Evolutionary conservation across 2,888 invertebrate species (phyloP), one percentile per base, ranked within the genome.

Genomic region (Cactoblastis cactorum): DNA sequence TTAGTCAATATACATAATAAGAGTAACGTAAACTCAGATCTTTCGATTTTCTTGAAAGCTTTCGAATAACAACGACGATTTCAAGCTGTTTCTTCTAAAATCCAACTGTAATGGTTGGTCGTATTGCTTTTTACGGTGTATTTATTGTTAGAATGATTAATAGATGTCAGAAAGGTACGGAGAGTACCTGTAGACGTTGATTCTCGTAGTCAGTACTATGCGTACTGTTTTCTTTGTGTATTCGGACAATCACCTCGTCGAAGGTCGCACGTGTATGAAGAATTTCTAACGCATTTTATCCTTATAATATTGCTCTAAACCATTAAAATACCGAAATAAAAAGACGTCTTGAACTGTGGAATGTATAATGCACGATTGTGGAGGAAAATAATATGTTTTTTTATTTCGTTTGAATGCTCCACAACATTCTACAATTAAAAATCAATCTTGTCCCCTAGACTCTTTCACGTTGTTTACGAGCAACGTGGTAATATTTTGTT

Each of bases 191-290:
- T 58, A 59, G 59, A 58, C 57, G 56, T 63, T 56, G 57, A 45
- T 28, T 22, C 57, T 58, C 59, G 63, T 43, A 19, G 46, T 22
- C 19, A 35, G 37, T 37, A 19, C 37, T 11, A 35, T 12, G 17
- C 24, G 35, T 47, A 37, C 55, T 61, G 55, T 63, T 59, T 64
- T 61, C 65, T 75, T 75, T 74, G 75, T 76, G 75, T 76, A 60
- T 59, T 59, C 63, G 78, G 74, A 59, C 78, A 67, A 71, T 78
- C 71, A 77, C 73, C 77, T 74, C 65, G 22, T 50, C 58, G 75
- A 77, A 72, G 73, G 72, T 69, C 69, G 66, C 53, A 35, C 17
- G 12, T 32, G 65, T 53, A 28, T 6, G 8, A 37, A 22, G 12
- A n/a, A n/a, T 45, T 18, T n/a, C 47, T 34, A 43, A 46, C 46